These are phyloP conservation scores for Parelbella ahira DNA, from an alignment of 2,888 invertebrate genomes.

Conservation along the genomic window DNA sequence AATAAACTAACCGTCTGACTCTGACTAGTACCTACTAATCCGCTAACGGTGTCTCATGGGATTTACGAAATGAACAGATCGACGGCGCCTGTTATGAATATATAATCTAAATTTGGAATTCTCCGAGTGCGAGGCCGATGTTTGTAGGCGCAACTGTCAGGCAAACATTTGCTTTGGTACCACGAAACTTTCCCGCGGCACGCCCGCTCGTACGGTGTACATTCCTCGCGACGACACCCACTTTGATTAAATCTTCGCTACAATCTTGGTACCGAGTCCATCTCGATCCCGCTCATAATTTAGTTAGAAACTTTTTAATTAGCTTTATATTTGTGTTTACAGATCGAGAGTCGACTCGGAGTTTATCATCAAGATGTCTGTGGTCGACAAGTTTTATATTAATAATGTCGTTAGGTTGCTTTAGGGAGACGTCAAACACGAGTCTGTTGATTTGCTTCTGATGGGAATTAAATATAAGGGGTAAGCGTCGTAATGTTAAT, in stretches of 20 bases:
- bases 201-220: conserved; percentile 35
- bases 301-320: conserved; percentile 81
- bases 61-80: conserved; percentile 67
- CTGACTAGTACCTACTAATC: conserved; percentile 23
- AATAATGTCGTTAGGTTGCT: conserved; percentile 52
- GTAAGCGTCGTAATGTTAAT: too few species aligned
- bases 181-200: conserved; percentile 35
- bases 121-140: conserved; percentile 71
- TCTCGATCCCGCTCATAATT: conserved; percentile 79
- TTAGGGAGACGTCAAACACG: conserved; percentile 22
- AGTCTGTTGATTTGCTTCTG: conserved; percentile 4
- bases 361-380: conserved; percentile 70
- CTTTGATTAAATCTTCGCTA: conserved; percentile 70
- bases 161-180: conserved; percentile 58
- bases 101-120: conserved; percentile 77
- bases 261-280: conserved; percentile 74
- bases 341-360: conserved; percentile 74
- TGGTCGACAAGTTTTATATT: conserved; percentile 71
- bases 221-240: conserved; percentile 60
- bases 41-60: conserved; percentile 54
- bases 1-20: too few species aligned
- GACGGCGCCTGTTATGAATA: conserved; percentile 75
- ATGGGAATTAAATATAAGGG: neutral
- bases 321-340: conserved; percentile 81
- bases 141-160: conserved; percentile 68